Percentiles rank a stretch among this genome's conserved stretches.
Conservation (phyloP, 2,113 vertebrate species). For the Spilogale gracilis region DNA sequence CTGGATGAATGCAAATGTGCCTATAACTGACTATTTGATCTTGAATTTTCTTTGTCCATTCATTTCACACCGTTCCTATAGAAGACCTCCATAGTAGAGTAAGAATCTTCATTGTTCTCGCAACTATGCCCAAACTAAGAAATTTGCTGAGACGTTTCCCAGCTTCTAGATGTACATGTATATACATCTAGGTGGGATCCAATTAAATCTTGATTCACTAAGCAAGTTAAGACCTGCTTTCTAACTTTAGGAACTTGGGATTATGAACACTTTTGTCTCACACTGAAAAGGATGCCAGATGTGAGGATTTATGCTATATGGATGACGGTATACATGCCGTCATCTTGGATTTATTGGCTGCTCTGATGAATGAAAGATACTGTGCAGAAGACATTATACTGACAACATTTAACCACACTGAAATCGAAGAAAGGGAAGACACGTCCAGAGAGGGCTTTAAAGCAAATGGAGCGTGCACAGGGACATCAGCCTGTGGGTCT, state of each 20-base stretch:
- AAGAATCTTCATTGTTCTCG: conserved; percentile 43
- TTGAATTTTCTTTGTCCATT: conserved; percentile 50
- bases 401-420: conserved; percentile 20
- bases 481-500: neutral
- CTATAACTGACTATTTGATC: neutral
- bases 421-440: conserved; percentile 34
- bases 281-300: neutral
- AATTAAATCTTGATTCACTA: conserved; percentile 51
- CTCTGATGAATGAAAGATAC: conserved; percentile 15
- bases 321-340: neutral
- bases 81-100: conserved; percentile 27
- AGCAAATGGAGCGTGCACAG: neutral
- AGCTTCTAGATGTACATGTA: neutral
- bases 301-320: neutral
- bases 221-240: conserved; percentile 45
- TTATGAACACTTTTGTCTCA: conserved; percentile 23
- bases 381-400: conserved; percentile 40
- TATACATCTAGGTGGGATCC: neutral
- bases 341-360: conserved; percentile 14
- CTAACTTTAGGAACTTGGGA: neutral
- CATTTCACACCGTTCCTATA: neutral
- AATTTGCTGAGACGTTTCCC: neutral
- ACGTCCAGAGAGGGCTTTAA: neutral
- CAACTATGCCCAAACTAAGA: conserved; percentile 2
- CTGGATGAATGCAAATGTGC: neutral